Evolutionary conservation across 1,140 invertebrate genomes (phyloP), one percentile per base, ranked within the genome.

Genomic region (Penaeus chinensis): DNA sequence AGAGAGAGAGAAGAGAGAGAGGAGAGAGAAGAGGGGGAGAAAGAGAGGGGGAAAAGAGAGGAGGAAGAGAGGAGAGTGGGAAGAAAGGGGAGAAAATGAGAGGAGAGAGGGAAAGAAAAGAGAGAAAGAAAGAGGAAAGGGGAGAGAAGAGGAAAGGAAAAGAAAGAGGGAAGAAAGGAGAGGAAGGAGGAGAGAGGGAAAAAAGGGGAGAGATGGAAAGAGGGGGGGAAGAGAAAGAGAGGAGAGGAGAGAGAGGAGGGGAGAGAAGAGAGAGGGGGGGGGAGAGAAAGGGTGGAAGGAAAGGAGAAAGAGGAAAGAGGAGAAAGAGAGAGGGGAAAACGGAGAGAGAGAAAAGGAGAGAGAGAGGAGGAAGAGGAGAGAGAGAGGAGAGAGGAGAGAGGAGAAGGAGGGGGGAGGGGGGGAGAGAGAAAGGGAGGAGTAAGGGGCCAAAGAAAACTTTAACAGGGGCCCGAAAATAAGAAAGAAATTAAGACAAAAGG

Each of bases 61-160:
- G 47, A 47, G 47, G 4, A 4, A 4, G 11, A 13, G 5, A 13
- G 11, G 5, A 47, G 47, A 13, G 11, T 1, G 47, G 5, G 4
- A 4, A 13, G 47, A 4, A 4, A 47, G 47, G 5, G 47, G 47
- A 47, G 24, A 74, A 37, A 13, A 4, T 0, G 47, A 5, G 47
- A 13, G 47, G 11, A 4, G 11, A 13, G 47, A 47, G 47, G 11
- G 5, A 13, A 4, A 13, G 47, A n/a, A n/a, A n/a, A 74, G 71
- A 74, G 71, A 74, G 71, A 74, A 37, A 74, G 71, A 74, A 37
- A 74, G 71, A 74, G 71, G n/a, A n/a, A 65, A n/a, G n/a, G 63
- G 47, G 47, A 13, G 47, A 13, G 47, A 13, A 4, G 47, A 4
- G 5, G 47, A 65, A n/a, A 65, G 63, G n/a, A n/a, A 65, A n/a